Percentiles rank a stretch among this genome's conserved stretches.
Conservation (phyloP, 2,888 invertebrate species). For the Ischnura elegans region DNA sequence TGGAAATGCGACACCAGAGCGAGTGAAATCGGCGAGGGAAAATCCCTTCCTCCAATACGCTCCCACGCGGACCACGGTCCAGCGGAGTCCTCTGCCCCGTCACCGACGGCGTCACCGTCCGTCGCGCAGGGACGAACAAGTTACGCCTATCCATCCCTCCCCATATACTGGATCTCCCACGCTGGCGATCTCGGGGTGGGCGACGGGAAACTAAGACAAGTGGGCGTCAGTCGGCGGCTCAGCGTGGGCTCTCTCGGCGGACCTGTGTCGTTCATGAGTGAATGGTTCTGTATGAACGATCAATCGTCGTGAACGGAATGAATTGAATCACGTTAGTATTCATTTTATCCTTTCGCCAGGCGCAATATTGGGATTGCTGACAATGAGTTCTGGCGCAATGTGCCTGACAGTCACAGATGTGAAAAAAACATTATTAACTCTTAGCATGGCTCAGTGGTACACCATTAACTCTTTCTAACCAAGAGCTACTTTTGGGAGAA, state of each 20-base stretch:
- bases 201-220: neutral
- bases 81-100: neutral
- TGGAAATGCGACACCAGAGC: neutral
- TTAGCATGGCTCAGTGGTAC: too few relatives aligned
- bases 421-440: too few relatives aligned
- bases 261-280: too few relatives aligned
- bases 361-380: too few relatives aligned
- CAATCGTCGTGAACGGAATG: too few relatives aligned
- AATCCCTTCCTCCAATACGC: neutral
- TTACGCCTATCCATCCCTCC: neutral
- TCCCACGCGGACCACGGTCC: slow-evolving; percentile 18
- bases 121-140: neutral
- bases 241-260: neutral
- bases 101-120: neutral
- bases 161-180: neutral
- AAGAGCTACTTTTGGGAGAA: too few relatives aligned
- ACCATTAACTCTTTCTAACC: too few relatives aligned
- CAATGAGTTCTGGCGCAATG: too few relatives aligned
- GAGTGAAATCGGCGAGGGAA: neutral
- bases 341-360: too few relatives aligned
- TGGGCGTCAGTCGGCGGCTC: neutral
- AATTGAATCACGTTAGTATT: too few relatives aligned
- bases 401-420: too few relatives aligned
- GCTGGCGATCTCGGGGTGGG: neutral
- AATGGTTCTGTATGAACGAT: too few relatives aligned